Evolutionary conservation across 1,140 invertebrate species (phyloP).

Genomic region (Lepidurus couesii): DNA sequence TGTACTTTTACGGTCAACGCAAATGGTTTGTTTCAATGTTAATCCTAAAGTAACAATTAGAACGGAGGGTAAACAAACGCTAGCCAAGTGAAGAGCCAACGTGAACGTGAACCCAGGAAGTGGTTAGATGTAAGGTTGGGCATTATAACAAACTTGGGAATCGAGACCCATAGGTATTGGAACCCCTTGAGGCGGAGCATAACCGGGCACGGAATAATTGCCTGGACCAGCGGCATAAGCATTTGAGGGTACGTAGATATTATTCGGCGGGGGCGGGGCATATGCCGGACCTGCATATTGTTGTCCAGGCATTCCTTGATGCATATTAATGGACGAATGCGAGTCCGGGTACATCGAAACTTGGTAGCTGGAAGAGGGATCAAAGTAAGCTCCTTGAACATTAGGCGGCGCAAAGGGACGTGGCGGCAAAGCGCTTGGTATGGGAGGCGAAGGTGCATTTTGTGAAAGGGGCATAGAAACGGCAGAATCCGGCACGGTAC

Average conservation of each 20-base stretch:
- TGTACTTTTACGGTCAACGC: background rate
- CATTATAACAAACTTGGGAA: background rate
- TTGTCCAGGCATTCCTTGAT: background rate
- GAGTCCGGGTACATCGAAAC: slow-evolving; percentile 6
- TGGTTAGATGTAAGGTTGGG: background rate
- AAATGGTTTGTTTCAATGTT: background rate
- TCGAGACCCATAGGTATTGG: slow-evolving; percentile 7
- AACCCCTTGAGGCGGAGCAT: background rate
- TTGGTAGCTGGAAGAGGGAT: slow-evolving; percentile 22
- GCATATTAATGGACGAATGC: background rate
- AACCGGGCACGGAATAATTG: slow-evolving; percentile 7
- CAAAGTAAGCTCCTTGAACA: slow-evolving; percentile 4
- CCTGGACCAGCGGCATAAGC: slow-evolving; percentile 25
- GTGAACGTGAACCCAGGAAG: background rate
- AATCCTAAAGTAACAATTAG: slow-evolving; percentile 1
- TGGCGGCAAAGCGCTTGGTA: slow-evolving; percentile 10
- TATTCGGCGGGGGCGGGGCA: slow-evolving; percentile 16
- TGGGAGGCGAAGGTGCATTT: background rate
- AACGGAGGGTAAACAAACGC: background rate
- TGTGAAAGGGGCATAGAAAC: background rate
- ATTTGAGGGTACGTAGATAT: background rate
- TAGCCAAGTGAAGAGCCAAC: background rate
- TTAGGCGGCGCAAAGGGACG: slow-evolving; percentile 10
- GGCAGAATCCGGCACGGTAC: slow-evolving; percentile 39
- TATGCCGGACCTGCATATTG: background rate